Conservation (phyloP, 2,888 invertebrate species). For the Thalpophila matura region DNA sequence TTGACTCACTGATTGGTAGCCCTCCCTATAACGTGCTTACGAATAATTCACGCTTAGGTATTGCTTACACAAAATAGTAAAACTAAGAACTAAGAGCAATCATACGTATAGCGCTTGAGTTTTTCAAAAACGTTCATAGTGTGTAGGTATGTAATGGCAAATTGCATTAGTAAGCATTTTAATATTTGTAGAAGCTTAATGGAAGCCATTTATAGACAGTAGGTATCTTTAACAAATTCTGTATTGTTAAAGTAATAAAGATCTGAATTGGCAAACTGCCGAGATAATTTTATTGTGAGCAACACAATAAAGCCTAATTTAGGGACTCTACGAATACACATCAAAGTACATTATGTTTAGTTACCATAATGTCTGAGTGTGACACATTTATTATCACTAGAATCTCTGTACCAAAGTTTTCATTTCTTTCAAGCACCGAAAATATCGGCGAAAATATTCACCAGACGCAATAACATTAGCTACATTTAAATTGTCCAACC, state of each 20-base stretch:
- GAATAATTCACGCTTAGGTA: constrained; percentile 32
- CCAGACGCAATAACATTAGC: constrained; percentile 19
- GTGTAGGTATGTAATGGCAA: background rate
- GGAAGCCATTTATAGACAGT: no score
- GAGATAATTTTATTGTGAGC: constrained; percentile 10
- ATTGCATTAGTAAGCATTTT: no score
- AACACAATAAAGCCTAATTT: constrained; percentile 31
- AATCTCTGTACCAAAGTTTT: constrained; percentile 15
- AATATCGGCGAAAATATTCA: constrained; percentile 16
- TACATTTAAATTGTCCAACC: no score
- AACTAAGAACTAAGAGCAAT: background rate
- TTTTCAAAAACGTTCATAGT: background rate
- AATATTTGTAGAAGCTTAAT: no score
- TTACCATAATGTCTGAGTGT: constrained; percentile 17
- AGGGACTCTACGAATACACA: constrained; percentile 9
- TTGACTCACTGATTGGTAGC: constrained; percentile 65
- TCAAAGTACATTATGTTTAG: constrained; percentile 3
- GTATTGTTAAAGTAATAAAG: constrained; percentile 16
- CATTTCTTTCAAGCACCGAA: constrained; percentile 1
- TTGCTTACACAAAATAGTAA: constrained; percentile 8
- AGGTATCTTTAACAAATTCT: background rate
- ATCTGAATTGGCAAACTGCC: constrained; percentile 18
- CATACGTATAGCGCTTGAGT: background rate
- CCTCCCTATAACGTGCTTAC: constrained; percentile 21
- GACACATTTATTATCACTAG: constrained; percentile 27